Percentiles rank a stretch among this genome's conserved stretches.
Evolutionary conservation across 2,888 invertebrate species (phyloP).

Genomic region (Polydrusus pterygomalis): DNA sequence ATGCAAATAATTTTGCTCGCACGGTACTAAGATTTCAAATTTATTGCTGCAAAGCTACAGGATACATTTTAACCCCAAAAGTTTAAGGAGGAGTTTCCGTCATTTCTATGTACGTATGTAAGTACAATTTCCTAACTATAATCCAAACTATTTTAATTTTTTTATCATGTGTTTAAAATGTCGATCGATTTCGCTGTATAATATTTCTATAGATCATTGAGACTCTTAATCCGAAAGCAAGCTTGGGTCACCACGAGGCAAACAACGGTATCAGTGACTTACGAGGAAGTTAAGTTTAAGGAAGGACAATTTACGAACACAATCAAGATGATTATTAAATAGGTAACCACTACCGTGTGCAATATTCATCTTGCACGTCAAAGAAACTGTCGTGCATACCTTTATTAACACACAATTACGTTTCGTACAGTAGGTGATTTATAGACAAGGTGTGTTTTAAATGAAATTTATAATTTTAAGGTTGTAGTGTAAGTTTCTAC

Average conservation of each 20-base stretch:
- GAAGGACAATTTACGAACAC: constrained; percentile 54
- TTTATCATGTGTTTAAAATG: no score
- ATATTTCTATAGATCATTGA: neutral
- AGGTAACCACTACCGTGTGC: constrained; percentile 54
- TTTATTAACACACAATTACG: constrained; percentile 51
- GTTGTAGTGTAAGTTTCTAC: no score
- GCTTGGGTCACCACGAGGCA: constrained; percentile 44
- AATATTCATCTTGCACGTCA: constrained; percentile 51
- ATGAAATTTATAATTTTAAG: neutral
- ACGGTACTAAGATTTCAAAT: no score
- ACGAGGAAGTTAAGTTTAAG: constrained; percentile 51
- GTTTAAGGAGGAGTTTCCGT: no score
- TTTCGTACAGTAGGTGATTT: constrained; percentile 42
- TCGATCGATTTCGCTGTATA: no score
- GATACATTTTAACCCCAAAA: no score
- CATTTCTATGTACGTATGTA: no score
- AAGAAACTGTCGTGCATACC: constrained; percentile 49
- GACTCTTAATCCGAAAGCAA: constrained; percentile 44
- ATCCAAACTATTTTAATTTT: no score
- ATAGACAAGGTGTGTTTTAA: constrained; percentile 34
- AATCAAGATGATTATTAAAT: constrained; percentile 55
- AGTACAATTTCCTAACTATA: no score
- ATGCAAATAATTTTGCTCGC: no score
- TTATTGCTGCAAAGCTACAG: no score
- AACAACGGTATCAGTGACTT: constrained; percentile 39